Evolutionary conservation across 2,113 vertebrate species (phyloP).

Genomic region (Acanthochromis polyacanthus): DNA sequence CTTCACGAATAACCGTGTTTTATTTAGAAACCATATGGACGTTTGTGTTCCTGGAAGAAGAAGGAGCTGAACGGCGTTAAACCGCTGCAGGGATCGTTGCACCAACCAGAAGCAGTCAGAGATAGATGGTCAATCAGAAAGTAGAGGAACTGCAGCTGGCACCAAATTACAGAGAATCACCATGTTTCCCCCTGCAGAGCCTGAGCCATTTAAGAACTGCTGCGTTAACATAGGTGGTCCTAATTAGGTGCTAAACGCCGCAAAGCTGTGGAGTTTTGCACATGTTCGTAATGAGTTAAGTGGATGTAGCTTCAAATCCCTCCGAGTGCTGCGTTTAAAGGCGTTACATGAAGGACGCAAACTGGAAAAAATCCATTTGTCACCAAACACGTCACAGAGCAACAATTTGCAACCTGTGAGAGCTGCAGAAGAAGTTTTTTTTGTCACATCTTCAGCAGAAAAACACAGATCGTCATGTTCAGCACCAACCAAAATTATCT

Average conservation of each 20-base stretch:
- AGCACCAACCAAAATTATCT: too few relatives aligned
- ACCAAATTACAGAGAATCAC: neutral
- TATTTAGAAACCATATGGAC: neutral
- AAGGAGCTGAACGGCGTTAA: neutral
- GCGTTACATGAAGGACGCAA: neutral
- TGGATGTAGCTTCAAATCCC: neutral
- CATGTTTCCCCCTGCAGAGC: constrained; percentile 3
- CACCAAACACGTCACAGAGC: too few relatives aligned
- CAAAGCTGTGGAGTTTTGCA: neutral
- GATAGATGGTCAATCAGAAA: neutral
- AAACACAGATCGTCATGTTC: too few relatives aligned
- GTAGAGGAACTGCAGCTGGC: neutral
- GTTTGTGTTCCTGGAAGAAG: constrained; percentile 4
- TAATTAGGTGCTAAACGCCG: constrained; percentile 29
- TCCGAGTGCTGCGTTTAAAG: neutral
- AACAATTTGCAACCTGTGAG: too few relatives aligned
- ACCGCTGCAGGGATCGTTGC: neutral
- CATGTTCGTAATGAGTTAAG: neutral
- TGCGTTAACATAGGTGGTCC: constrained; percentile 24
- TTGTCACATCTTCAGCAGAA: too few relatives aligned
- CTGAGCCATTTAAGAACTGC: constrained; percentile 3
- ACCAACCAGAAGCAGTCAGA: neutral
- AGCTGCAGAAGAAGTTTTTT: too few relatives aligned
- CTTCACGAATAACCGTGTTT: neutral
- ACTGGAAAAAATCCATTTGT: neutral